phyloP scores from a whole-genome alignment of 2,797 vertebrate genomes.

The Sus cebifrons region DNA sequence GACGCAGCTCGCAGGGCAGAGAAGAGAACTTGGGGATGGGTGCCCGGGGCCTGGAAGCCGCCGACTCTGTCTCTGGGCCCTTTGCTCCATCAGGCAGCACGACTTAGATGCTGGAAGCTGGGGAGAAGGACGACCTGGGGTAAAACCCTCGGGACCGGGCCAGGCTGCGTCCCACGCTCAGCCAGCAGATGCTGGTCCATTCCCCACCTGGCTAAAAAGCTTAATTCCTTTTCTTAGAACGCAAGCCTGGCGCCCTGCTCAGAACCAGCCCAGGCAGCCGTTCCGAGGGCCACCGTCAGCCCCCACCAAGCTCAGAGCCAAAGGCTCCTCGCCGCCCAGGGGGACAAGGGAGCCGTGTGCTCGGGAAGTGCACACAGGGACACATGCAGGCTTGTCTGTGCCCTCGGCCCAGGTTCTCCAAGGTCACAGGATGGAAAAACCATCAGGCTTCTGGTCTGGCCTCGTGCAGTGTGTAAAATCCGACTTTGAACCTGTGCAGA shows the following conservation, averaged over 20 bases:
- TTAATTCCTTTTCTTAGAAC: not conserved
- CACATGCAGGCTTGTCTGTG: fast-evolving
- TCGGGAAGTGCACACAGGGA: fast-evolving
- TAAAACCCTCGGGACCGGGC: not conserved
- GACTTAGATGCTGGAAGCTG: not conserved
- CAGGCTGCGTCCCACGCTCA: not conserved
- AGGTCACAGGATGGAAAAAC: conserved; percentile 85
- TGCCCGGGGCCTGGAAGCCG: not conserved
- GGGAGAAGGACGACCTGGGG: conserved; percentile 22
- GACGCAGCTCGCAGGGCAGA: not conserved
- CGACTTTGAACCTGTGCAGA: conserved; percentile 86
- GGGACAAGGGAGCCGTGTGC: conserved; percentile 1
- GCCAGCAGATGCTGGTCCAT: not conserved
- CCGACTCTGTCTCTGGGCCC: not conserved
- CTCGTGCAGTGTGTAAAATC: conserved; percentile 87
- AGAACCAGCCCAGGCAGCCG: conserved; percentile 15
- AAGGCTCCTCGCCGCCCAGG: not conserved
- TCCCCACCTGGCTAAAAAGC: conserved; percentile 35
- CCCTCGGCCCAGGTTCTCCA: not conserved
- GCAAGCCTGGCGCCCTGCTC: not conserved
- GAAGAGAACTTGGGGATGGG: not conserved
- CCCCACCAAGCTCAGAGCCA: conserved; percentile 19
- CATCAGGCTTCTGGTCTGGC: conserved; percentile 80
- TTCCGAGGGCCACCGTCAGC: conserved; percentile 57
- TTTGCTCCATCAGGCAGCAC: conserved; percentile 4